A percentile compares a stretch with the other conserved stretches of the same genome.
phyloP scores from a whole-genome alignment of 2,888 invertebrate genomes.

The Napeogenes sylphis region DNA sequence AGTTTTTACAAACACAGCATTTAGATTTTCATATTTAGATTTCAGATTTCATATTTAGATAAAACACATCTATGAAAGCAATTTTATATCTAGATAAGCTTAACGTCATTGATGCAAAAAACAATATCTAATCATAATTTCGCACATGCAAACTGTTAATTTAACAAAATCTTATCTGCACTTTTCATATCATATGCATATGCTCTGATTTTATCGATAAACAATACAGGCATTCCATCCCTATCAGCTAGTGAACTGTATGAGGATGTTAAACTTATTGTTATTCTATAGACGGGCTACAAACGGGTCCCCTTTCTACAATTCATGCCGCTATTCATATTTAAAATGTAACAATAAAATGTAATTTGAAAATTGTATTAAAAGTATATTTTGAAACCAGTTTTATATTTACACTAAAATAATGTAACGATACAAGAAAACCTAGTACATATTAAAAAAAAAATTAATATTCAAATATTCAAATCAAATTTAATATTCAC shows the following conservation, averaged over 20 bases:
- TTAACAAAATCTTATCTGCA: conserved; percentile 21
- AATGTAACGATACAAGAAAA: too few species aligned
- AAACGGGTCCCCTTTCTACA: conserved; percentile 59
- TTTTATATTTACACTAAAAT: too few species aligned
- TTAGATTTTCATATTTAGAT: too few species aligned
- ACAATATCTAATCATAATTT: conserved; percentile 19
- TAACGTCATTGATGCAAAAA: conserved; percentile 11
- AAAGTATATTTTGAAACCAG: too few species aligned
- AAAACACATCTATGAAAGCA: too few species aligned
- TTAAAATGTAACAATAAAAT: conserved; percentile 29
- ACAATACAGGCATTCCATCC: conserved; percentile 20
- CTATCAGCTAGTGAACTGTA: conserved; percentile 31
- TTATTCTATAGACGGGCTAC: conserved; percentile 50
- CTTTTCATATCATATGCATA: conserved; percentile 21
- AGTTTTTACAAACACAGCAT: too few species aligned
- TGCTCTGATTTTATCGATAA: conserved; percentile 23
- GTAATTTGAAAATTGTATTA: conserved; percentile 7
- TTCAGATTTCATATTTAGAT: too few species aligned
- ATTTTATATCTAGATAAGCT: background rate
- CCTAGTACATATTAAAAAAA: too few species aligned
- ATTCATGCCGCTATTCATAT: conserved; percentile 30
- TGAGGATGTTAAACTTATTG: conserved; percentile 62
- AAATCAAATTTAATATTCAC: too few species aligned
- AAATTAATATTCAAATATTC: too few species aligned
- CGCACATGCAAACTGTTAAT: conserved; percentile 15